Base-by-base conservation (phyloP, 1,140 invertebrate genomes). In the Telenomus remus region DNA sequence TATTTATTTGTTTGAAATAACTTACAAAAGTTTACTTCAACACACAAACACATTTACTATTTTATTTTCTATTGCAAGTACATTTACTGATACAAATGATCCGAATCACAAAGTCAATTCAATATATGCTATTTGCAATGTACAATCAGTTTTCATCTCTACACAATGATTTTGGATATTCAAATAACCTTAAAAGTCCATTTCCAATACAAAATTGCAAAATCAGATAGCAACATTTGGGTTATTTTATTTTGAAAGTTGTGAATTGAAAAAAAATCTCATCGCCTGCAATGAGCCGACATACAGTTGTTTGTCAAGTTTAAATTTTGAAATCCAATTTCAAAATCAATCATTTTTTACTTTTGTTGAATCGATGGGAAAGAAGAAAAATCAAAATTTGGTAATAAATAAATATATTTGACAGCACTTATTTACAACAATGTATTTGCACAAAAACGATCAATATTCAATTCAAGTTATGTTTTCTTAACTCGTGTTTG, bases 71-170 rank as follows among this genome's bases (percentile, higher is more conserved):
- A 27, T 27, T 6, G n/a, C n/a, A 6, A 27, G 37, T 39, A 11
- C n/a, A 9, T 39, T n/a, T n/a, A 39, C 9, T 9, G 37, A 39
- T 11, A 39, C 37, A 39, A 39, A 11, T 39, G 1, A 39, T 39
- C 9, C n/a, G 37, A 39, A 39, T 39, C 37, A 39, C n/a, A 39
- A 56, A 66, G 37, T 50, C 53, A 56, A 44, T 43, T 46, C 2
- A 49, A 16, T 44, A 13, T 65, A 53, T 34, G 48, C 44, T 64
- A 61, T 66, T 60, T 73, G 65, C 56, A 60, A 53, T 69, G 65
- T 59, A 57, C 35, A 72, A 51, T 10, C 0, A 63, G 50, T 63
- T 71, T 54, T 56, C 14, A 39, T 43, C 8, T 15, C 4, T 27
- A 27, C 4, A 8, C 42, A 56, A 55, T 51, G 34, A 51, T 33